A percentile compares a stretch with the other conserved stretches of the same genome.
These are phyloP conservation scores for Helostoma temminkii DNA, from an alignment of 2,797 vertebrate genomes.

Conservation along the genomic window DNA sequence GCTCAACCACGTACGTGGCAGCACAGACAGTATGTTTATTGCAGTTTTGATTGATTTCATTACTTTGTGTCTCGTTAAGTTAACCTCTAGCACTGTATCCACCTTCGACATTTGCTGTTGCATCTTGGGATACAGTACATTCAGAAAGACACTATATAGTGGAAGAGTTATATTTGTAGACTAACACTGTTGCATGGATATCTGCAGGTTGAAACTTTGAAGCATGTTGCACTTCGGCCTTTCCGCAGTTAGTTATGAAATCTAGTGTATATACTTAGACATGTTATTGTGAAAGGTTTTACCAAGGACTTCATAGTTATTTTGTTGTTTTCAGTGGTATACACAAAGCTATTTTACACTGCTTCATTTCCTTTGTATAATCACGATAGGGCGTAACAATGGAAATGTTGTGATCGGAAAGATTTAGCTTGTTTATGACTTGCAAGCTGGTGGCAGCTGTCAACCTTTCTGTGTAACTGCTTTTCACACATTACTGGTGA, in stretches of 20 bases:
- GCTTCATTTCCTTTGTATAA: background rate
- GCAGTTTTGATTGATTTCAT: slow-evolving; percentile 2
- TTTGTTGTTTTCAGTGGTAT: background rate
- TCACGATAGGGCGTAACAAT: background rate
- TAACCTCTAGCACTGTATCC: background rate
- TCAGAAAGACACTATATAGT: background rate
- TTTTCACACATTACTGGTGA: background rate
- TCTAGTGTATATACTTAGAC: too few relatives aligned
- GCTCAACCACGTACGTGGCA: background rate
- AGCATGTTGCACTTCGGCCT: background rate
- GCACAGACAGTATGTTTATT: background rate
- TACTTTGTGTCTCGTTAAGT: background rate
- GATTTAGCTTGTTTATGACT: background rate
- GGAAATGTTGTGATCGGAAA: background rate
- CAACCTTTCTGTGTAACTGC: background rate
- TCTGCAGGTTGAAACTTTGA: background rate
- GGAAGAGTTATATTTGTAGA: background rate
- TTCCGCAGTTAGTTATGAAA: background rate
- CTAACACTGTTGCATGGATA: background rate
- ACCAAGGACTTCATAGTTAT: too few relatives aligned
- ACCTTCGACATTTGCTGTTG: slow-evolving; percentile 7
- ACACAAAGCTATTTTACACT: background rate
- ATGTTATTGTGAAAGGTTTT: too few relatives aligned
- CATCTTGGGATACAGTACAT: too few relatives aligned
- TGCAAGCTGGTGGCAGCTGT: background rate